phyloP scores from a whole-genome alignment of 2,888 invertebrate genomes.

The Podabrus alpinus region DNA sequence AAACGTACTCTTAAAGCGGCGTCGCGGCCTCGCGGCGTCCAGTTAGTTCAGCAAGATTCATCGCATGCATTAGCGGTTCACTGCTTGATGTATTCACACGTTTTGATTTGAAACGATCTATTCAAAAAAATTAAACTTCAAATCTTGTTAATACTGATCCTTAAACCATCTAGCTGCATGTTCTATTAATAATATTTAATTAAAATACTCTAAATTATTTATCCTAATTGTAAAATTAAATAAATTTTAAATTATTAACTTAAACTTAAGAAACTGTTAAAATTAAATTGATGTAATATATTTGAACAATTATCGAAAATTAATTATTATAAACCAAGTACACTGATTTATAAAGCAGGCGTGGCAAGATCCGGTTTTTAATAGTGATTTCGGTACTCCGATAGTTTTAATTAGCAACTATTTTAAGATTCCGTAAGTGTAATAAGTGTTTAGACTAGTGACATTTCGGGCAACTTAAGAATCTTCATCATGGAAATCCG shows the following conservation, averaged over 20 bases:
- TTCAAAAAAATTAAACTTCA: background rate
- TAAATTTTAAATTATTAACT: background rate
- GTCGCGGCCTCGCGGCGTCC: conserved; percentile 27
- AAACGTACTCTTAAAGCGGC: conserved; percentile 20
- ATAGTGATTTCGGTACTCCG: conserved; percentile 10
- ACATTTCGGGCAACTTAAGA: conserved; percentile 4
- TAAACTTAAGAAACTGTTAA: background rate
- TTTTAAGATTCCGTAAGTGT: background rate
- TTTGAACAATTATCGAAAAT: background rate
- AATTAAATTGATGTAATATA: background rate
- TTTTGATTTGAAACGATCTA: background rate
- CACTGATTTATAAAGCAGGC: conserved; percentile 17
- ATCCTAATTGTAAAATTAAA: background rate
- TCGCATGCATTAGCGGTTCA: background rate
- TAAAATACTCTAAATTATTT: background rate
- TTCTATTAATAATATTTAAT: background rate
- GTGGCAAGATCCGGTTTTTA: conserved; percentile 16
- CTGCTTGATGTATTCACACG: background rate
- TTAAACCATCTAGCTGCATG: background rate
- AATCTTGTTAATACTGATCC: background rate
- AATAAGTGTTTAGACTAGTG: conserved; percentile 16
- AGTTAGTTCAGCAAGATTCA: conserved; percentile 20
- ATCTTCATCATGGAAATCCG: conserved; percentile 14
- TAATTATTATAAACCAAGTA: conserved; percentile 12
- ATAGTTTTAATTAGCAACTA: background rate